These are phyloP conservation scores for Phenganax stokvisi DNA, from an alignment of 92 coral and sea anemone species.

Conservation along the genomic window DNA sequence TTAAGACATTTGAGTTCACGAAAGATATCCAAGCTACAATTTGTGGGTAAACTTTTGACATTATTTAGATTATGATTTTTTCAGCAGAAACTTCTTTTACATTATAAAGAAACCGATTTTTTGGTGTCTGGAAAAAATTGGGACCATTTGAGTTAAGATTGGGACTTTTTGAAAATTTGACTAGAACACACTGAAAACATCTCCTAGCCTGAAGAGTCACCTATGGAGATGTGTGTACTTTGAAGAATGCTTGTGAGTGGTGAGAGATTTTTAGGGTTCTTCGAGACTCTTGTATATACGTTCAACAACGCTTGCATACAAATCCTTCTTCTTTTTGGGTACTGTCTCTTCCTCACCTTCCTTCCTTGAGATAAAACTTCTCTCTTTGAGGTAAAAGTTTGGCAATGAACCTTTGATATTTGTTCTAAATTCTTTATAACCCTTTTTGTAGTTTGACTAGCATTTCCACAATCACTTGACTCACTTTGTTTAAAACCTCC, in stretches of 20 bases:
- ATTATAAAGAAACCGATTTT: too few species aligned
- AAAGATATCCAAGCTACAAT: too few species aligned
- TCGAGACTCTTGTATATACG: conserved; percentile 16
- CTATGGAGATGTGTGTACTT: neutral
- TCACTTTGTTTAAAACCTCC: neutral
- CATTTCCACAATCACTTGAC: neutral
- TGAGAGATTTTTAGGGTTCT: conserved; percentile 2
- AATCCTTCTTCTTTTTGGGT: conserved; percentile 17
- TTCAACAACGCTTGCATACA: neutral
- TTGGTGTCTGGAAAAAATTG: too few species aligned
- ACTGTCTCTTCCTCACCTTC: too few species aligned
- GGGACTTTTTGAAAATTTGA: too few species aligned
- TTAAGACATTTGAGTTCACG: too few species aligned
- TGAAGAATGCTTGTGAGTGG: neutral
- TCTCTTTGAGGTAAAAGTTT: conserved; percentile 21
- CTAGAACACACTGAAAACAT: neutral
- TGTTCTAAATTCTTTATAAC: conserved; percentile 11
- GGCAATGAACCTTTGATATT: conserved; percentile 20
- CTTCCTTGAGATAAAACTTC: too few species aligned
- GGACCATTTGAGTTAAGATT: too few species aligned
- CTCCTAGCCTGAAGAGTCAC: conserved; percentile 19
- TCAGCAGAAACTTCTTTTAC: too few species aligned
- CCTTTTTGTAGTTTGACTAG: neutral
- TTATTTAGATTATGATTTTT: too few species aligned
- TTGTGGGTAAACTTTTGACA: too few species aligned